Evolutionary conservation across 2,797 vertebrate genomes (phyloP).

Genomic region (Microtus obscurus): DNA sequence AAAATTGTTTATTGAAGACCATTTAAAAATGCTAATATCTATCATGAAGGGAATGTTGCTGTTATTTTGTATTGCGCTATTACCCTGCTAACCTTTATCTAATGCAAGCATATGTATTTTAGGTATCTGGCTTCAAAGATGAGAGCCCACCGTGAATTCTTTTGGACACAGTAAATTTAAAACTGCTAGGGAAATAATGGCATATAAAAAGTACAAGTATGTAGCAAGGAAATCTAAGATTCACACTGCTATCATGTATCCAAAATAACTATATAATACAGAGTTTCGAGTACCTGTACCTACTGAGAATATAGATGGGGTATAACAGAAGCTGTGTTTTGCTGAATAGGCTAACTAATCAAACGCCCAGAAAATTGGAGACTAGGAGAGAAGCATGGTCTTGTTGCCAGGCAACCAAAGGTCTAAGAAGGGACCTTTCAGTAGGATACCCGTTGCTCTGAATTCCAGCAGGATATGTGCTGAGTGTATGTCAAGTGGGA

Average conservation of each 20-base stretch:
- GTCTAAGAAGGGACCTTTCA: slow-evolving; percentile 53
- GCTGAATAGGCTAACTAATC: slow-evolving; percentile 22
- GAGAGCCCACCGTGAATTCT: background rate
- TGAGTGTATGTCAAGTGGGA: slow-evolving; percentile 14
- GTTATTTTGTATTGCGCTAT: slow-evolving; percentile 45
- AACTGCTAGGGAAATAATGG: background rate
- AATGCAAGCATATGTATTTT: background rate
- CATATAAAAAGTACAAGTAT: background rate
- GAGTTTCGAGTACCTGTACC: slow-evolving; percentile 12
- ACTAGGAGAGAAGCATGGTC: slow-evolving; percentile 47
- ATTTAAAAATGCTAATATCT: slow-evolving; percentile 22
- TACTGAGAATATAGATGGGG: slow-evolving; percentile 4
- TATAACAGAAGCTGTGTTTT: slow-evolving; percentile 21
- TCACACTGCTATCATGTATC: background rate
- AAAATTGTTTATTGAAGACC: background rate
- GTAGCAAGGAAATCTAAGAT: slow-evolving; percentile 33
- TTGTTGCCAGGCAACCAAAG: slow-evolving; percentile 74
- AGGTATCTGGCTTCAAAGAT: background rate
- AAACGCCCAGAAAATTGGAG: slow-evolving; percentile 33
- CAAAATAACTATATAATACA: slow-evolving; percentile 37
- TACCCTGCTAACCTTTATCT: background rate
- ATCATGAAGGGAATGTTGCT: background rate
- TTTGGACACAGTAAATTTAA: slow-evolving; percentile 35
- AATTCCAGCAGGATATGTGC: background rate
- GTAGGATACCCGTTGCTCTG: background rate